These are phyloP conservation scores for Amazonetta brasiliensis DNA, from an alignment of 2,797 vertebrate species.

Conservation along the genomic window DNA sequence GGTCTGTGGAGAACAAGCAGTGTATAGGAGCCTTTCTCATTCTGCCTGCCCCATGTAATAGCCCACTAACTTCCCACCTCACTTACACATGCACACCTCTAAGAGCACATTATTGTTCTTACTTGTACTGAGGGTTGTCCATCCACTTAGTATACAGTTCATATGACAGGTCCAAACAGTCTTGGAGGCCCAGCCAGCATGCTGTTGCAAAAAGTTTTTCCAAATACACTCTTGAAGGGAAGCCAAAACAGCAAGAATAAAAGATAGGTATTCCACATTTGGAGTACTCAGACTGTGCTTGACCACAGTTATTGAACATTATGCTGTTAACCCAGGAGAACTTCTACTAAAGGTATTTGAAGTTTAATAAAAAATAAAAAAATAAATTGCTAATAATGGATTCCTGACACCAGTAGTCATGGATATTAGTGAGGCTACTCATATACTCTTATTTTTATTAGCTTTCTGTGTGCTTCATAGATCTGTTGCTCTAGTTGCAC, in stretches of 20 bases:
- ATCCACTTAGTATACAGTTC: constrained; percentile 80
- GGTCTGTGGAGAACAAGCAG: not conserved
- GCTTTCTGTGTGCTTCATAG: not conserved
- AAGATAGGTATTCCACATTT: not conserved
- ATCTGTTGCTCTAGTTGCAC: not conserved
- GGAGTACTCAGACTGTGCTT: not conserved
- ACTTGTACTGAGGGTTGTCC: constrained; percentile 71
- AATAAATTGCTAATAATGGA: not conserved
- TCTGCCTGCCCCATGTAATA: not conserved
- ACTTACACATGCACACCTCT: not conserved
- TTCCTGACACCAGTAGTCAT: not conserved
- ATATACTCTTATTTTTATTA: not conserved
- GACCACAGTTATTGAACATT: not conserved
- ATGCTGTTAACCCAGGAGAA: not conserved
- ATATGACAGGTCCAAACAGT: constrained; percentile 79
- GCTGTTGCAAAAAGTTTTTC: constrained; percentile 67
- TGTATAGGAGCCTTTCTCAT: not conserved
- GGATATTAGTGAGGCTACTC: not conserved
- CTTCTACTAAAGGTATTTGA: not conserved
- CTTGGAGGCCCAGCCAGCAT: constrained; percentile 78
- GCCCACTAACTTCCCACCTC: not conserved
- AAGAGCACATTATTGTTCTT: constrained; percentile 33
- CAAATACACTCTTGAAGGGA: constrained; percentile 73
- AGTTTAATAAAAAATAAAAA: not conserved
- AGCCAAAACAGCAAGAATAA: constrained; percentile 41